These are phyloP conservation scores for Gavialis gangeticus DNA, from an alignment of 2,113 vertebrate genomes.

Conservation along the genomic window DNA sequence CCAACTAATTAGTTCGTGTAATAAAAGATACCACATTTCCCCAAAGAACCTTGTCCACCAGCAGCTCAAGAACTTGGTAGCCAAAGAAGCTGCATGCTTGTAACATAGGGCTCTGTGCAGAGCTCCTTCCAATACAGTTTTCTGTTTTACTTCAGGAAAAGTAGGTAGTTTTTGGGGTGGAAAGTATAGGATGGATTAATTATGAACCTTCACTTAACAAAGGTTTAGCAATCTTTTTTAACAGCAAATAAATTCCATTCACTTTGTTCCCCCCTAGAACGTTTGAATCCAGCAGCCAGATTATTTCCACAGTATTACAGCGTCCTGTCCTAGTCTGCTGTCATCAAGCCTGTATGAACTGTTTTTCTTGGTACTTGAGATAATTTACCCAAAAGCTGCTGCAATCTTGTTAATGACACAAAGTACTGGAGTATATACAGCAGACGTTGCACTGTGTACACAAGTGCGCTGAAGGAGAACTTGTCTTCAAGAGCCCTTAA, in stretches of 20 bases:
- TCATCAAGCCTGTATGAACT: background rate
- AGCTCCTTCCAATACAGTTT: background rate
- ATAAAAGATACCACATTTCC: no score
- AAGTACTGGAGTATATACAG: background rate
- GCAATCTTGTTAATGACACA: constrained; percentile 15
- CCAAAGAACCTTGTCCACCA: no score
- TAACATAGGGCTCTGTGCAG: no score
- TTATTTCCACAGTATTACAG: background rate
- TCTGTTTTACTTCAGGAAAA: background rate
- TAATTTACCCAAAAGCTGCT: constrained; percentile 22
- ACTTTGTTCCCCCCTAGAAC: background rate
- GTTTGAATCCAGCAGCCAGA: background rate
- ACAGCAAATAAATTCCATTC: no score
- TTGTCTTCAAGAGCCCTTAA: constrained; percentile 37
- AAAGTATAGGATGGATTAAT: background rate
- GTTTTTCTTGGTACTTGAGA: constrained; percentile 6
- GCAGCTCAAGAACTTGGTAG: no score
- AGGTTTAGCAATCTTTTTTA: background rate
- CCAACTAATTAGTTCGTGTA: no score
- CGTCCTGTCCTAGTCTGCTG: background rate
- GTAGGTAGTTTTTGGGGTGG: background rate
- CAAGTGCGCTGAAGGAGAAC: constrained; percentile 6
- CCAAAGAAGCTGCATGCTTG: no score
- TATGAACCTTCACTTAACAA: background rate
- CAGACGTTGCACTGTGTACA: background rate